Evolutionary conservation across 2,888 invertebrate genomes (phyloP), one percentile per base, ranked within the genome.

Genomic region (Mechanitis messenoides): DNA sequence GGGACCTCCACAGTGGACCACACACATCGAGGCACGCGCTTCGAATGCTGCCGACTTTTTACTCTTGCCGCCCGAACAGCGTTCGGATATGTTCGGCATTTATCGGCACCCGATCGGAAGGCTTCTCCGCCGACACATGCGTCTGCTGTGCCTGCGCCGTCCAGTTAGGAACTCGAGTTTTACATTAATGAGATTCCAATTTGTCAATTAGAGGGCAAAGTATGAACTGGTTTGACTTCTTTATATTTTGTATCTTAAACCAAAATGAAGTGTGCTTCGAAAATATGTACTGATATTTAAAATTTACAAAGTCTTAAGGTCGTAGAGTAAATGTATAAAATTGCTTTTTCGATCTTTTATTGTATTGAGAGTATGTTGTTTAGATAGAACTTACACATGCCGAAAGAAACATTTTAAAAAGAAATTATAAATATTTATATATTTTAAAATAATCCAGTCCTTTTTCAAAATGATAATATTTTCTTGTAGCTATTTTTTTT

Each of bases 11-110:
- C 63, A 84, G 89, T 81, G 86, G 93, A 93, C 93, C 93, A 93
- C 93, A 93, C 93, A 93, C 91, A 89, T 91, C 81, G 93, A 91
- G 93, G 93, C 93, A 93, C 93, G 93, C 93, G 93, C 92, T 92
- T 88, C 90, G 90, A 92, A 92, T 92, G 89, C 85, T 83, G 91
- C 90, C 77, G 79, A 80, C 84, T 85, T 87, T 87, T 89, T 87
- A 77, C 83, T 85, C 77, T 79, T 71, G 74, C 81, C 84, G 81
- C 79, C 75, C 74, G 75, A 73, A 74, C 75, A 71, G 70, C 69
- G 75, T 73, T 85, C 88, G 87, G 77, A 79, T 72, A 73, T 77
- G 66, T 72, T 88, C 90, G 89, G 85, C 73, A 70, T 73, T 80
- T 76, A 74, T 84, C 89, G 86, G 83, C 83, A 80, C 78, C 81